Percentiles rank a stretch among this genome's conserved stretches.
These are phyloP conservation scores for Epinotia nisella DNA, from an alignment of 2,888 invertebrate species.

Conservation along the genomic window DNA sequence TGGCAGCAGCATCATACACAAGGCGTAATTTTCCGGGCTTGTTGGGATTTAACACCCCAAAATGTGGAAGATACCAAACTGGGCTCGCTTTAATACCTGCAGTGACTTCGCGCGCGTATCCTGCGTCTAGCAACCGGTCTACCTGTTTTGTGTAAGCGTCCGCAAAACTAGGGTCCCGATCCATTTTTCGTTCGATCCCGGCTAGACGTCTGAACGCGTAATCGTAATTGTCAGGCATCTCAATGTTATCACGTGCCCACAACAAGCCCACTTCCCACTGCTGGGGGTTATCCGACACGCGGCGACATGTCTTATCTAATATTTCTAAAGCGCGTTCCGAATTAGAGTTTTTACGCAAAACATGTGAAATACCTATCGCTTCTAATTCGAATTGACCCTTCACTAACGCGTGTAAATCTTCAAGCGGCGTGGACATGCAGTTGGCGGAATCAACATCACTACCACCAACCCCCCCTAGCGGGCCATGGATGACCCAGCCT, in stretches of 20 bases:
- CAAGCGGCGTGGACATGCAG: conserved; percentile 1
- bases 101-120: not conserved
- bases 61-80: conserved; percentile 1
- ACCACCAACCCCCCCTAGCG: conserved; percentile 6
- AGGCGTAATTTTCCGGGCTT: conserved; percentile 52
- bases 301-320: not conserved
- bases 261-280: conserved; percentile 2
- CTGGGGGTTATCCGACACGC: conserved; percentile 3
- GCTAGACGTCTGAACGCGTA: not conserved
- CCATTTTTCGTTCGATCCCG: conserved; percentile 10
- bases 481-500: conserved; percentile 38
- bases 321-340: too few relatives aligned
- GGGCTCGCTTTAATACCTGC: not conserved
- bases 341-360: too few relatives aligned
- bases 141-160: not conserved
- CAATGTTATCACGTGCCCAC: not conserved
- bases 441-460: conserved; percentile 3
- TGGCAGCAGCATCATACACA: conserved; percentile 58
- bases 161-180: conserved; percentile 1
- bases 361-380: conserved; percentile 8
- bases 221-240: conserved; percentile 5
- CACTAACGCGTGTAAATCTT: not conserved
- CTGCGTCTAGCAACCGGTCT: not conserved
- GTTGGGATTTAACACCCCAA: conserved; percentile 40
- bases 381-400: conserved; percentile 20